Conservation (phyloP, 1,140 invertebrate genomes). For the Drosophila virilis region DNA sequence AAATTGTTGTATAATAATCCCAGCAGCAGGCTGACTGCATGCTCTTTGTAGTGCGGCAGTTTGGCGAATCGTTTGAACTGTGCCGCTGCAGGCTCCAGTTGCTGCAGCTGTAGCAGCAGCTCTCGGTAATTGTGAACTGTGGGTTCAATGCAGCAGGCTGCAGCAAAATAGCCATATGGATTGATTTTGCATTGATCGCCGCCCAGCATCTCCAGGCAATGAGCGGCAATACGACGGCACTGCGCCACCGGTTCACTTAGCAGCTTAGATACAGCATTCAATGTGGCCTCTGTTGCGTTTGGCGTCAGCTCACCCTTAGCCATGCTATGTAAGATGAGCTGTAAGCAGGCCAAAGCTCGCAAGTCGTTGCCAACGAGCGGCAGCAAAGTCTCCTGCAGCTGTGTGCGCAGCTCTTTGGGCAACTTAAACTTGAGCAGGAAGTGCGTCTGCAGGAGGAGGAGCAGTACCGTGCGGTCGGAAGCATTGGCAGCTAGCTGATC, state of each 20-base stretch:
- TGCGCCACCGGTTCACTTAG: slow-evolving; percentile 47
- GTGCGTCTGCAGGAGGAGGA: slow-evolving; percentile 65
- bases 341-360: slow-evolving; percentile 54
- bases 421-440: slow-evolving; percentile 57
- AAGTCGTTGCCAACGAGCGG: slow-evolving; percentile 34
- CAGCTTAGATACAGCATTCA: slow-evolving; percentile 20
- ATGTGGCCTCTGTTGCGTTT: not conserved
- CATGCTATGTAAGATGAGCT: slow-evolving; percentile 41
- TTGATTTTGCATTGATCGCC: slow-evolving; percentile 20
- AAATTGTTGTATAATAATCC: slow-evolving; percentile 95
- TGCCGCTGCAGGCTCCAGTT: slow-evolving; percentile 87
- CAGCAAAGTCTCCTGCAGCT: slow-evolving; percentile 21
- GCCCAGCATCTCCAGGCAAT: slow-evolving; percentile 59
- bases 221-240: slow-evolving; percentile 61
- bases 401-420: slow-evolving; percentile 1
- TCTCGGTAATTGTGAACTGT: slow-evolving; percentile 91
- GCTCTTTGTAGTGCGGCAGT: slow-evolving; percentile 86
- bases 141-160: slow-evolving; percentile 88
- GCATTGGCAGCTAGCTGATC: not conserved
- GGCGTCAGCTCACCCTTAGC: slow-evolving; percentile 25
- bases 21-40: slow-evolving; percentile 91
- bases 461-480: slow-evolving; percentile 35
- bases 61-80: slow-evolving; percentile 86
- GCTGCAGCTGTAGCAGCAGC: slow-evolving; percentile 90
- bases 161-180: slow-evolving; percentile 88